Evolutionary conservation across 2,888 invertebrate species (phyloP), one percentile per base, ranked within the genome.

Genomic region (Azorinus chamasolen): DNA sequence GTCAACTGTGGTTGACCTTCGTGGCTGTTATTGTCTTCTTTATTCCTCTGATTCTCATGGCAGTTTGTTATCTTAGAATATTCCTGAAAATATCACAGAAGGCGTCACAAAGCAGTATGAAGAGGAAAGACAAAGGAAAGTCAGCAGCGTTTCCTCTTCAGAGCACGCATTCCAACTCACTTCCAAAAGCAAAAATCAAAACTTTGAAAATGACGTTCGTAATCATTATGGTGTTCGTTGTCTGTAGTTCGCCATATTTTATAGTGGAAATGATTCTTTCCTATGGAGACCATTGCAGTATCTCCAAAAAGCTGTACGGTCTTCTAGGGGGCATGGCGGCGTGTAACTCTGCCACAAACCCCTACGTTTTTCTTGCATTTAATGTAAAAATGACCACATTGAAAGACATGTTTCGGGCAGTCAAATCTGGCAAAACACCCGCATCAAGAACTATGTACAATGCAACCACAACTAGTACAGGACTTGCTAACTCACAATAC

Each of bases 161-260:
- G 69, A 89, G 90, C 71, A 91, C 91, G 1, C 87, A 86, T 14
- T 91, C 91, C 12, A 87, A 83, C 25, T 90, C 93, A 0, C 84
- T 93, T 24, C 91, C 92, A 14, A 89, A 87, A 63, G 93, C 93
- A 8, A 93, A 92, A 80, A 86, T 91, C 16, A 93, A 93, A 75
- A 93, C 93, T 2, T 77, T 93, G 32, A 92, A 91, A 78, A 93
- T 93, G 92, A 92, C 93, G 5, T 79, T 92, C 39, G 91, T 92
- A 6, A 92, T 93, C n/a, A 91, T 92, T 6, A 58, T 86, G 1
- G 86, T 88, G n/a, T 93, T 91, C 81, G 86, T 92, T 55, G 59
- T 91, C n/a, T 92, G 91, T 79, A 88, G 90, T 4, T 61, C 89
- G 62, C 93, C 93, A 27, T 93, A 93, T 73, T 89, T 91, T 64